Conservation (phyloP, 2,888 invertebrate genomes). For the Nomada flava region DNA sequence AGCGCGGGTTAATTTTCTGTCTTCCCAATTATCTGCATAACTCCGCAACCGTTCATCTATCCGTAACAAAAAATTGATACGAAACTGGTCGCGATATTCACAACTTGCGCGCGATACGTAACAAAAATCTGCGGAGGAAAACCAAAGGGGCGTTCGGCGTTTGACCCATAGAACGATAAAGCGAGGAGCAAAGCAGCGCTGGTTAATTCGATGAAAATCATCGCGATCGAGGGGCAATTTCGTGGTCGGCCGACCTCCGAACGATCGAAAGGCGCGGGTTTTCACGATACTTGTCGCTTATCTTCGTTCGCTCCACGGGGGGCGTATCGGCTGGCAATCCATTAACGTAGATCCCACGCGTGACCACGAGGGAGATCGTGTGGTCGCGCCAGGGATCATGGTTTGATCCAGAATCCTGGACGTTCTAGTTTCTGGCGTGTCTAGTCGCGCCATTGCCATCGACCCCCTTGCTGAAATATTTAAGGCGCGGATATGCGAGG, state of each 20-base stretch:
- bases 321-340: slow-evolving; percentile 64
- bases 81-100: too few species aligned
- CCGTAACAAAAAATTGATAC: neutral
- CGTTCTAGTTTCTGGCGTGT: slow-evolving; percentile 50
- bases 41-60: too few species aligned
- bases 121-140: neutral
- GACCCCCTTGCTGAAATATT: slow-evolving; percentile 41
- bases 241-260: slow-evolving; percentile 17
- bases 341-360: slow-evolving; percentile 71
- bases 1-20: too few species aligned
- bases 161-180: neutral
- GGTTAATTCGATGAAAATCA: slow-evolving; percentile 38
- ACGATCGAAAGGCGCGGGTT: slow-evolving; percentile 47
- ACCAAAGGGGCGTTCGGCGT: neutral
- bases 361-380: slow-evolving; percentile 72
- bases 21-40: neutral
- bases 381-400: slow-evolving; percentile 69
- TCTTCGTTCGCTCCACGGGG: slow-evolving; percentile 35
- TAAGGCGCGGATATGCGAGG: slow-evolving; percentile 33
- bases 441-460: slow-evolving; percentile 27
- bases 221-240: slow-evolving; percentile 29
- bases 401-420: slow-evolving; percentile 67
- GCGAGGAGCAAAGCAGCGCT: neutral
- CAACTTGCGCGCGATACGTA: too few species aligned
- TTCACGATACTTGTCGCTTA: slow-evolving; percentile 64